These are phyloP conservation scores for Anaspis maculata DNA, from an alignment of 2,888 invertebrate genomes.

Conservation along the genomic window DNA sequence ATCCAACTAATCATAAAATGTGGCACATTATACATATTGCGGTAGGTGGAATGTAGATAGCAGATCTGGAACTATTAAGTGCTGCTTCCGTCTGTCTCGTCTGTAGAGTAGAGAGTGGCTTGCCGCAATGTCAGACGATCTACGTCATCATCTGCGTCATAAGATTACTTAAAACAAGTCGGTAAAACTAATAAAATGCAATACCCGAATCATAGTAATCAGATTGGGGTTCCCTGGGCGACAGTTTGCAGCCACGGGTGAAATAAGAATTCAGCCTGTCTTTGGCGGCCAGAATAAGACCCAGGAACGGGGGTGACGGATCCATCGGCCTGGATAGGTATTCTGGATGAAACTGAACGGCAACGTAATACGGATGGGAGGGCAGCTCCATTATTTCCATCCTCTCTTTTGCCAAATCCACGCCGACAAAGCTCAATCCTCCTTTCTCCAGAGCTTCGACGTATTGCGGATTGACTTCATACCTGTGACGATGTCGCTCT, in stretches of 20 bases:
- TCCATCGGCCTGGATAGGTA: slow-evolving; percentile 85
- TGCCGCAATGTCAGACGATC: slow-evolving; percentile 17
- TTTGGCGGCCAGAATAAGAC: slow-evolving; percentile 82
- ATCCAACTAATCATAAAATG: no score
- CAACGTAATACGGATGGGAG: slow-evolving; percentile 86
- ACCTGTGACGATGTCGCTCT: slow-evolving; percentile 94
- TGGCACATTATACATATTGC: no score
- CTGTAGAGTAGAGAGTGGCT: slow-evolving; percentile 17
- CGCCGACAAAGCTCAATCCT: slow-evolving; percentile 58
- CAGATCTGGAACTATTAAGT: no score
- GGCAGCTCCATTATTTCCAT: slow-evolving; percentile 92
- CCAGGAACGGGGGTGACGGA: slow-evolving; percentile 93
- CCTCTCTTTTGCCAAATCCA: slow-evolving; percentile 70
- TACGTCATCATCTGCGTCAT: slow-evolving; percentile 16
- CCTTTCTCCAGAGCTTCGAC: slow-evolving; percentile 67
- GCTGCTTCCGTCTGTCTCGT: slow-evolving; percentile 24
- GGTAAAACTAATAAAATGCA: no score
- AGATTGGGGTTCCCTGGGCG: slow-evolving; percentile 60
- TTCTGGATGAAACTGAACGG: slow-evolving; percentile 97
- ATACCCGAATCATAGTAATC: slow-evolving; percentile 60
- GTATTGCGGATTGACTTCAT: slow-evolving; percentile 91
- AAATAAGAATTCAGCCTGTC: slow-evolving; percentile 69
- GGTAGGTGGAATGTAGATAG: no score
- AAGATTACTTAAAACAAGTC: no score
- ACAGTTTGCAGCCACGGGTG: slow-evolving; percentile 64